Evolutionary conservation across 2,888 invertebrate genomes (phyloP).

Genomic region (Cephalotes varians): DNA sequence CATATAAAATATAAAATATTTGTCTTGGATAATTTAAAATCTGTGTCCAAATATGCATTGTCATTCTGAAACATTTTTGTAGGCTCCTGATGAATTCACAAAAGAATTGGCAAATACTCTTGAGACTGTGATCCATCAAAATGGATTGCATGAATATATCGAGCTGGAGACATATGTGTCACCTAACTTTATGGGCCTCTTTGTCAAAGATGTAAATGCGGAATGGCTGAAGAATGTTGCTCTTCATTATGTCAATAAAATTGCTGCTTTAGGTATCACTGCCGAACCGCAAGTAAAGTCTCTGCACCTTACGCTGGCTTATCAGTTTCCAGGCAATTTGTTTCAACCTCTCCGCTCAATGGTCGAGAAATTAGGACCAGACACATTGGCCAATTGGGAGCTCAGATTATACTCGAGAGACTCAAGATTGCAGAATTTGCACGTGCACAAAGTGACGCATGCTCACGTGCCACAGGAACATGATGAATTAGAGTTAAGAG

Average conservation of each 20-base stretch:
- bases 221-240: constrained; percentile 93
- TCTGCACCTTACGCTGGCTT: constrained; percentile 95
- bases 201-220: constrained; percentile 93
- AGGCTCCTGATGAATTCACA: constrained; percentile 93
- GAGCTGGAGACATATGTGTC: constrained; percentile 94
- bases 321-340: constrained; percentile 92
- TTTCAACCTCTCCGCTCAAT: constrained; percentile 91
- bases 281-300: constrained; percentile 94
- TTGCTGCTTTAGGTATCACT: constrained; percentile 90
- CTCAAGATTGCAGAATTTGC: constrained; percentile 88
- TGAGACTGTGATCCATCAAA: constrained; percentile 91
- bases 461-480: constrained; percentile 91
- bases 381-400: constrained; percentile 91
- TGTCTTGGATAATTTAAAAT: constrained; percentile 38
- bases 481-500: constrained; percentile 94
- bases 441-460: constrained; percentile 93
- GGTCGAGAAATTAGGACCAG: constrained; percentile 90
- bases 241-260: constrained; percentile 93
- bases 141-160: constrained; percentile 88
- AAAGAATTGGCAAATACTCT: constrained; percentile 90
- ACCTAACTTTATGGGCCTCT: constrained; percentile 96
- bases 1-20: neutral
- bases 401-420: constrained; percentile 95
- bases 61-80: constrained; percentile 65
- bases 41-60: neutral